Evolutionary conservation across 2,888 invertebrate species (phyloP).

Genomic region (Hanleya hanleyi): DNA sequence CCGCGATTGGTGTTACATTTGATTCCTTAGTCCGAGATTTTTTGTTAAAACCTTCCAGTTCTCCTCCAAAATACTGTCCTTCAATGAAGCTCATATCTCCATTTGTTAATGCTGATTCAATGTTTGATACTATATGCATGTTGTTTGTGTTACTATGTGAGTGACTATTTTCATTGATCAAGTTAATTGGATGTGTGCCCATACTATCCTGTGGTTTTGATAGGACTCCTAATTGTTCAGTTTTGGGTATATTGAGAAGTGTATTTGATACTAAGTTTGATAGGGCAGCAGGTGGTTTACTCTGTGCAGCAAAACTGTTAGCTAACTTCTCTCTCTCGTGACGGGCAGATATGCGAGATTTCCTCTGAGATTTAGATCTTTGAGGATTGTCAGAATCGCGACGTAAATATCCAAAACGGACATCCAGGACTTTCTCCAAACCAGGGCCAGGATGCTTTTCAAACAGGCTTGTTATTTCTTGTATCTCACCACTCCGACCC

Average conservation of each 20-base stretch:
- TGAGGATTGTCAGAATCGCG: not conserved
- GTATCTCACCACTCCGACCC: not conserved
- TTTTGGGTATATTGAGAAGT: not conserved
- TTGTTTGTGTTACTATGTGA: no score
- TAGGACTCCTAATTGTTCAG: not conserved
- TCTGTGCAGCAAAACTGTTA: no score
- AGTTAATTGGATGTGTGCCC: no score
- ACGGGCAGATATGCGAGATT: not conserved
- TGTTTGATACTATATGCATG: no score
- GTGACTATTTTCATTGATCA: no score
- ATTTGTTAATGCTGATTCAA: no score
- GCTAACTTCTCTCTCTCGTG: no score
- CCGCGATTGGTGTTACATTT: no score
- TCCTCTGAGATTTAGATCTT: not conserved
- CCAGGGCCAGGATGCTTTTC: no score
- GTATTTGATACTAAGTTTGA: not conserved
- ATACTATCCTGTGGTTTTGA: no score
- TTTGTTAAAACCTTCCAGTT: not conserved
- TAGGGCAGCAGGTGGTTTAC: no score
- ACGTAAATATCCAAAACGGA: not conserved
- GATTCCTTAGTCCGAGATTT: not conserved
- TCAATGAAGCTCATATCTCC: conserved; percentile 17
- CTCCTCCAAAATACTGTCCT: conserved; percentile 26
- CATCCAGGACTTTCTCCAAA: not conserved
- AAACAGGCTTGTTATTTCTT: not conserved